phyloP scores from a whole-genome alignment of 1,140 invertebrate species.

The Drosophila nigrodunni region DNA sequence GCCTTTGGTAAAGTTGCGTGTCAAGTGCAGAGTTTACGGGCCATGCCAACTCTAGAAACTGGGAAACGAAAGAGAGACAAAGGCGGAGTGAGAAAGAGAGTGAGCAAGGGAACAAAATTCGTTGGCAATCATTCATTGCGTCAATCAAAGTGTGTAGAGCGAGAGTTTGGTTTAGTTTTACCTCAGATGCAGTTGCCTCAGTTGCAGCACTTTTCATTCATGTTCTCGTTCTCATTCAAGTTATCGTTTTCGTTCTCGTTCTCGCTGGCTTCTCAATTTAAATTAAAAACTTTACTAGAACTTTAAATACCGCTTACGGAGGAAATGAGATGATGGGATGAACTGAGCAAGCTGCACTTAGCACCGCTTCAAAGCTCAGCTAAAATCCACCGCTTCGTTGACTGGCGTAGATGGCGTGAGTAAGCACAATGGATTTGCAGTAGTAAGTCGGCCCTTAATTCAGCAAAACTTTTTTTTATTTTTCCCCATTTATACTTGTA shows the following conservation, averaged over 20 bases:
- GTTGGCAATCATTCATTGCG: slow-evolving; percentile 68
- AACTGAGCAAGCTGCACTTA: slow-evolving; percentile 35
- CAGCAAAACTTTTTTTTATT: slow-evolving; percentile 41
- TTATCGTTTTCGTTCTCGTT: neutral
- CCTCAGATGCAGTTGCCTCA: slow-evolving; percentile 53
- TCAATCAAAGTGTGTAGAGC: slow-evolving; percentile 61
- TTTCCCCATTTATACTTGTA: neutral
- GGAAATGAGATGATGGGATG: neutral
- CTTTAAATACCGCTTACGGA: slow-evolving; percentile 65
- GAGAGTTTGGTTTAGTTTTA: slow-evolving; percentile 35
- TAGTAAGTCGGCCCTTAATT: slow-evolving; percentile 48
- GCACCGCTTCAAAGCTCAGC: slow-evolving; percentile 44
- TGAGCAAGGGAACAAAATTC: slow-evolving; percentile 10
- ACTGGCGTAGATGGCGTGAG: slow-evolving; percentile 61
- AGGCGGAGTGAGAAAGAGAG: too few relatives aligned
- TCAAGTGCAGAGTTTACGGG: slow-evolving; percentile 8
- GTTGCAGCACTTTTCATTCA: neutral
- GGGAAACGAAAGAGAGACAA: neutral
- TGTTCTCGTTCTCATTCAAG: neutral
- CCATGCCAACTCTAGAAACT: slow-evolving; percentile 2
- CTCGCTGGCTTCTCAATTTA: slow-evolving; percentile 61
- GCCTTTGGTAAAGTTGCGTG: slow-evolving; percentile 12
- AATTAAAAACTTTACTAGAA: slow-evolving; percentile 71
- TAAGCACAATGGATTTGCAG: slow-evolving; percentile 45
- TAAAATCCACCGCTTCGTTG: slow-evolving; percentile 62